Base-by-base conservation (phyloP, 2,797 vertebrate species). In the Xenopus petersii region DNA sequence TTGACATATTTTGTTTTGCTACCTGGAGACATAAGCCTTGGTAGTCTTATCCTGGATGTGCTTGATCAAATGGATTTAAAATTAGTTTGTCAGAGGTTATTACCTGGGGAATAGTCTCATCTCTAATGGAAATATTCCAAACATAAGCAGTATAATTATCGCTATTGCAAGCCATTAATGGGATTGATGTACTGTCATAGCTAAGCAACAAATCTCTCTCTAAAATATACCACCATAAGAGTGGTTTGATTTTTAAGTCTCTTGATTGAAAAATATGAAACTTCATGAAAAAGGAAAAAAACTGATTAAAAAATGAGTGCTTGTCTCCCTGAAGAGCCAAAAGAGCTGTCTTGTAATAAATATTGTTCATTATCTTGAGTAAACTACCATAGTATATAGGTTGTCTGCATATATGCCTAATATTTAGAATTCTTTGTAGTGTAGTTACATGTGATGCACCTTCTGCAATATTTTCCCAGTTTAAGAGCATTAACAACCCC, bases 111-210 rank as follows among this genome's bases (percentile, higher is more conserved):
- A 73, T 78, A 78, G 73, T 69, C 71, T 78, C 75, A 73, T 78
- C 70, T 78, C 65, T 73, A 73, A 73, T 78, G 75, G 75, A 78
- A 73, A 73, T 78, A 78, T 78, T 73, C 64, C 75, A 78, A 42
- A 77, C 74, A 80, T 83, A 83, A 81, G 74, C 79, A 75, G 51
- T 73, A 64, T 16, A 81, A 81, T 86, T 81, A 83, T 84, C 84
- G 80, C 87, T 82, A 86, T 81, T 77, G 77, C 76, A 77, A 83
- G 84, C 81, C 76, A 82, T 86, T 85, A 86, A 85, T 86, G 80
- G 71, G 60, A 88, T 89, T 83, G 88, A 90, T 89, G 86, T 85
- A 75, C 73, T 88, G 84, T 84, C 84, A 64, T 77, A 77, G 72
- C 69, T 80, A 84, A 42, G 36, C 36, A 83, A 83, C 80, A 80